Percentiles rank a stretch among this genome's conserved stretches.
Evolutionary conservation across 2,113 vertebrate species (phyloP).

Genomic region (Psammodynastes pulverulentus): DNA sequence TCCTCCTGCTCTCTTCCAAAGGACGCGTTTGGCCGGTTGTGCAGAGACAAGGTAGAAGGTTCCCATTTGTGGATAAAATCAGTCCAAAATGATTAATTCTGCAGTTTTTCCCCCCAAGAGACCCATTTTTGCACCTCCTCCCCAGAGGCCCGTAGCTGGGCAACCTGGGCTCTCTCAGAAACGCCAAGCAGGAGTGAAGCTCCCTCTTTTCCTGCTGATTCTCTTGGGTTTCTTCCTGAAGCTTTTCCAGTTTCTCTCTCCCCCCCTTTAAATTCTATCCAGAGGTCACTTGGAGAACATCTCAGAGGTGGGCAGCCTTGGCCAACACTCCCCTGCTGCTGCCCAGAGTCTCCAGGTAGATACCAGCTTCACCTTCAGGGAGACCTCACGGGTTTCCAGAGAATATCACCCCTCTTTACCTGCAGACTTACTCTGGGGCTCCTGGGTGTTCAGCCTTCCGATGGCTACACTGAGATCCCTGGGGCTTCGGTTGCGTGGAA

Average conservation of each 20-base stretch:
- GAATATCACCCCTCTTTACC: not conserved
- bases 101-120: not conserved
- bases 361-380: not conserved
- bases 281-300: not conserved
- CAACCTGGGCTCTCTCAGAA: not conserved
- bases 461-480: not conserved
- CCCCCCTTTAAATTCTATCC: not conserved
- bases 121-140: not conserved
- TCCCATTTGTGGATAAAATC: not conserved
- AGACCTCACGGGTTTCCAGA: not conserved
- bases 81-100: not conserved
- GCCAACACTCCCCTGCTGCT: not conserved
- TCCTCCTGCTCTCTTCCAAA: not conserved
- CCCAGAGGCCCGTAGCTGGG: not conserved
- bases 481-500: not conserved
- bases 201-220: not conserved
- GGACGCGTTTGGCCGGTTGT: accelerated
- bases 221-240: not conserved
- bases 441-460: not conserved
- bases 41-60: not conserved
- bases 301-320: not conserved
- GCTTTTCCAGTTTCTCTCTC: not conserved
- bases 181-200: not conserved
- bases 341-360: not conserved
- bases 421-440: not conserved